These are phyloP conservation scores for Vulpes vulpes DNA, from an alignment of 2,113 vertebrate genomes.

Conservation along the genomic window DNA sequence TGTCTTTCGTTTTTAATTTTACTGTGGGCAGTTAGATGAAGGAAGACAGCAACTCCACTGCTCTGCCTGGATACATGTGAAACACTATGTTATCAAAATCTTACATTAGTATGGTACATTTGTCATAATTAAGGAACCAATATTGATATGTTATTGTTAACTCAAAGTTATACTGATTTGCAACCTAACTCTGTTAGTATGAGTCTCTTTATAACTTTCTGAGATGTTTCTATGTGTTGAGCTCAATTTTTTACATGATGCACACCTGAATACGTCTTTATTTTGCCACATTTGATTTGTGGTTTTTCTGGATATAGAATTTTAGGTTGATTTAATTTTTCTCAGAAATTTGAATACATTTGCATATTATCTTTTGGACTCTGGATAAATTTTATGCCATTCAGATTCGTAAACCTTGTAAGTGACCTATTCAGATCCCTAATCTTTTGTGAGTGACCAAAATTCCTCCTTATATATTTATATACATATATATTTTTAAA, in stretches of 20 bases:
- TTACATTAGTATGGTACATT: neutral
- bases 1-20: neutral
- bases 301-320: neutral
- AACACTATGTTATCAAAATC: neutral
- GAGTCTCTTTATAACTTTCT: neutral
- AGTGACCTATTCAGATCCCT: neutral
- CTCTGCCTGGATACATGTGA: neutral
- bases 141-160: constrained; percentile 43
- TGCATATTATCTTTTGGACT: neutral
- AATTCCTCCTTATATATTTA: neutral
- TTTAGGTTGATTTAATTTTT: neutral
- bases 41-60: neutral
- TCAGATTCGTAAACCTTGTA: neutral
- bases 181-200: neutral
- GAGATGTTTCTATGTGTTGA: neutral
- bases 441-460: neutral
- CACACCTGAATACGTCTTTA: neutral
- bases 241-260: neutral
- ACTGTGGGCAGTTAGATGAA: neutral
- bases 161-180: constrained; percentile 27
- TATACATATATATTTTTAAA: neutral
- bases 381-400: neutral
- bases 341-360: neutral
- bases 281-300: neutral
- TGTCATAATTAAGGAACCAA: constrained; percentile 16